Conservation (phyloP, 2,113 vertebrate species). For the Caretta caretta region DNA sequence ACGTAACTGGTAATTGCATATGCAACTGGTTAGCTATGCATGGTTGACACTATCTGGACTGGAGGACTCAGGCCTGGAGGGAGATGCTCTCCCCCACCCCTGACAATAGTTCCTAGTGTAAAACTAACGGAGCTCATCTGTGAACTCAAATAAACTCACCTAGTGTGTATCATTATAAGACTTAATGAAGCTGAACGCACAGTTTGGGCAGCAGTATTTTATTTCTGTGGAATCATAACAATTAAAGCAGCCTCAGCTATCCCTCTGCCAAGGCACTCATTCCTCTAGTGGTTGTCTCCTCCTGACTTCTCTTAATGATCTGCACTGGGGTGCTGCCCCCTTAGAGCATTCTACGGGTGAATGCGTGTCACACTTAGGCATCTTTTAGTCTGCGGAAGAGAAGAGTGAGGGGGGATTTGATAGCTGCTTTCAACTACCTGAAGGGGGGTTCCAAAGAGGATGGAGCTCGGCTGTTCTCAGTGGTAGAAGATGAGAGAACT, state of each 20-base stretch:
- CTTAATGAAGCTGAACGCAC: fast-evolving
- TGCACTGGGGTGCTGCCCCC: background rate
- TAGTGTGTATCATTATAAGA: fast-evolving
- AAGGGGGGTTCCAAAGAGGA: too few relatives aligned
- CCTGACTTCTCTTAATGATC: background rate
- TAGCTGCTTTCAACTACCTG: too few relatives aligned
- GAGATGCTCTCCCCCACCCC: background rate
- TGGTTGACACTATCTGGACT: background rate
- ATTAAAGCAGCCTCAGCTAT: fast-evolving
- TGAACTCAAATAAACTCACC: background rate
- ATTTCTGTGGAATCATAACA: background rate
- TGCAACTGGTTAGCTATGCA: fast-evolving
- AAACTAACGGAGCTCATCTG: background rate
- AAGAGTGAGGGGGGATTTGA: too few relatives aligned
- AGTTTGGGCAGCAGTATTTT: background rate
- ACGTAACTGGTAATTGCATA: fast-evolving
- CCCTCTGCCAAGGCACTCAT: background rate
- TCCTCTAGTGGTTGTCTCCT: background rate
- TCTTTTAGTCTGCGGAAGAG: background rate
- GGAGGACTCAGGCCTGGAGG: background rate
- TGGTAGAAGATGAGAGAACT: too few relatives aligned
- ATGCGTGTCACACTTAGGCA: background rate
- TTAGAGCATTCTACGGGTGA: background rate
- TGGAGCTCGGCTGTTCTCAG: too few relatives aligned
- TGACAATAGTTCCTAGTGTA: background rate